Evolutionary conservation across 2,113 vertebrate species (phyloP), one percentile per base, ranked within the genome.

Genomic region (Antigone vipio): DNA sequence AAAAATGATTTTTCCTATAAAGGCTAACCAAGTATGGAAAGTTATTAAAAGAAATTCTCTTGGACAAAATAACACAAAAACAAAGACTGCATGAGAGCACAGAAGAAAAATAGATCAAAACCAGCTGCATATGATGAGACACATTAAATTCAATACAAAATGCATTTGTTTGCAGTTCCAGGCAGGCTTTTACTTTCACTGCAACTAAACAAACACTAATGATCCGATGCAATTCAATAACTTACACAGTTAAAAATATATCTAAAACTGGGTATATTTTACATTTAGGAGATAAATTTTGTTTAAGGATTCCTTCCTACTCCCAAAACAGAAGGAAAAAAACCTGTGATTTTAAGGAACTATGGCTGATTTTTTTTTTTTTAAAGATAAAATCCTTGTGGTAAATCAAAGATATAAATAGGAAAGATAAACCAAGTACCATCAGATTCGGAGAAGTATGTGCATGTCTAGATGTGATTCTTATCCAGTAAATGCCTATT

Each of bases 41-140:
- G 14, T 47, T 84, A 90, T 59, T 73, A 83, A n/a, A 95, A 88
- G 1, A 86, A 75, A 80, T 77, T 55, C 9, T 77, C 40, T 88
- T 52, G 34, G 34, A 88, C 30, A 49, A 91, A 79, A 40, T 32
- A 66, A 64, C 56, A 93, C 17, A 26, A 80, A 95, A 92, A 59
- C 16, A 83, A 88, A 44, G 82, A 93, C 24, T 60, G 64, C n/a
- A 83, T 30, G 24, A 92, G 24, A 56, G 6, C 1, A 0, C 30
- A 92, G 42, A 79, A 72, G 21, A 27, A 52, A 95, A 96, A 77
- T 23, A 40, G 44, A 93, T 80, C 50, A 86, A 94, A 88, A 83
- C 4, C 59, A 94, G 60, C 60, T 80, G n/a, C 32, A 30, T 69
- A n/a, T 71, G 75, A 69, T 6, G 8, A 92, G 69, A 77, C 18